Base-by-base conservation (phyloP, 1,140 invertebrate genomes). In the Penaeus vannamei region DNA sequence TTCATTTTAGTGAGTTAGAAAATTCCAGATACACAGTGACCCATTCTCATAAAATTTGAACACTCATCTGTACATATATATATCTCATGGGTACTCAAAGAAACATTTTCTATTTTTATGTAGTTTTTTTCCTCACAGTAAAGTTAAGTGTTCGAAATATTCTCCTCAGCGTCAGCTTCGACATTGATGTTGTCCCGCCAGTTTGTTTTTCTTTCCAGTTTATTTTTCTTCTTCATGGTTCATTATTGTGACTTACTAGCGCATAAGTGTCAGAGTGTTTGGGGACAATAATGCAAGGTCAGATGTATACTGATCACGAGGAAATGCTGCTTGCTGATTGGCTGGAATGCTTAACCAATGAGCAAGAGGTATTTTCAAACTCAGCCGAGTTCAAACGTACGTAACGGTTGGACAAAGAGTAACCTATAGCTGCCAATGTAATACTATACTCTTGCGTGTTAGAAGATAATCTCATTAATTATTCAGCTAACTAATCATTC, bases 91-190 rank as follows among this genome's bases (percentile, higher is more conserved):
- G 84, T 77, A 89, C 87, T 60, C 80, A 79, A 89, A 89, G 87
- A 89, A 64, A 42, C 69, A 69, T 89, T 89, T 89, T 89, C 87
- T 89, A 89, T 89, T 89, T 89, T 85, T 89, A 89, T 85, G 87
- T 89, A 84, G 60, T 80, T 69, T 82, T 64, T 82, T 79, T 66
- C 80, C 84, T 84, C 66, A 64, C 20, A 69, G 36, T 69, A 87
- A 87, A 64, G 80, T 83, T 89, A 84, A 64, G 80, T 89, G 81
- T 89, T 60, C 77, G 79, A 59, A 46, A 32, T 62, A 86, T 80
- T 72, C 26, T 86, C 69, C 77, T 76, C 69, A 77, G 17, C 61
- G 84, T 53, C 42, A 76, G 79, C 42, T 81, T 32, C 42, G 46
- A 36, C 22, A 36, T 79, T 22, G 22, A 46, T 76, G 29, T 36